phyloP scores from a whole-genome alignment of 2,888 invertebrate species.

The Agrochola litura region DNA sequence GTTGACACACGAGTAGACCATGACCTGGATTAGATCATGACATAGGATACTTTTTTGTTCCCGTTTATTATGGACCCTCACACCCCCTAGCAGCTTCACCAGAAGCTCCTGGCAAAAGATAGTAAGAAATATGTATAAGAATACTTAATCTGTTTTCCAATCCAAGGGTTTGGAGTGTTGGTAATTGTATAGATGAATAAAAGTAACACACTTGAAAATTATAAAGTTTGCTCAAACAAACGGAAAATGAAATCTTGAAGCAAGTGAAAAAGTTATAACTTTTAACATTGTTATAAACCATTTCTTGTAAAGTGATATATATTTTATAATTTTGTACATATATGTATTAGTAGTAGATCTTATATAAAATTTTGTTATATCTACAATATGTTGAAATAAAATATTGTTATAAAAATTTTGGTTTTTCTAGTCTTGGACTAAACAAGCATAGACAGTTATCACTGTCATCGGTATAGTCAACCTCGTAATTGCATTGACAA shows the following conservation, averaged over 20 bases:
- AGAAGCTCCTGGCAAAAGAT: not conserved
- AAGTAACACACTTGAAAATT: conserved; percentile 68
- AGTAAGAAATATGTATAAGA: not conserved
- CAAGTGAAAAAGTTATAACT: conserved; percentile 12
- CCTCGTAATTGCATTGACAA: not conserved
- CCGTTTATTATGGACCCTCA: not conserved
- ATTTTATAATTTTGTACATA: conserved; percentile 29
- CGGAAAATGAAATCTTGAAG: conserved; percentile 3
- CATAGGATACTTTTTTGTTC: not conserved
- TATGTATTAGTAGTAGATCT: conserved; percentile 6
- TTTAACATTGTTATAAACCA: not conserved
- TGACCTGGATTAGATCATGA: not conserved
- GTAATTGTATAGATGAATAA: conserved; percentile 11
- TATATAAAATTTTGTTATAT: conserved; percentile 12
- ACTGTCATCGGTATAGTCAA: not conserved
- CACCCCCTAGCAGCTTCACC: too few relatives aligned
- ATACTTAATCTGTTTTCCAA: not conserved
- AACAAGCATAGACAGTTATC: not conserved
- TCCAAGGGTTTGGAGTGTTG: not conserved
- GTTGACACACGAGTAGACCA: not conserved
- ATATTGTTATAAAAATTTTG: conserved; percentile 4
- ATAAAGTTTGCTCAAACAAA: conserved; percentile 68
- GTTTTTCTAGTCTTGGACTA: not conserved
- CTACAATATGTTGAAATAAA: conserved; percentile 35
- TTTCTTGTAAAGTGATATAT: conserved; percentile 19